Evolutionary conservation across 2,797 vertebrate genomes (phyloP).

Genomic region (Gymnoscopelus microlampas): DNA sequence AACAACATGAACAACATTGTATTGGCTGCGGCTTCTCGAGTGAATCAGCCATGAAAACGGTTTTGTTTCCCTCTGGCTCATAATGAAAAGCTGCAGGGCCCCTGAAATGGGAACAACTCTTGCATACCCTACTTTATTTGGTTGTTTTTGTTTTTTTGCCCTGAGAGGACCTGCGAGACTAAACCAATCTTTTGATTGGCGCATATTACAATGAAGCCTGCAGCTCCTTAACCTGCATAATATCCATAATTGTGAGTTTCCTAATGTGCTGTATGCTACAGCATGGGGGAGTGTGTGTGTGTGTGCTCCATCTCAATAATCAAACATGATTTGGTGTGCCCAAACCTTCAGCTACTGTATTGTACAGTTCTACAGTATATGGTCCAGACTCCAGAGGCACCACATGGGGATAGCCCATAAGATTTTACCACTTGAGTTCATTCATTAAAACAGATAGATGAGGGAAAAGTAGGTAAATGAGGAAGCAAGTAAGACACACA

Average conservation of each 20-base stretch:
- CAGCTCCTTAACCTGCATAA: conserved; percentile 40
- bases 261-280: conserved; percentile 22
- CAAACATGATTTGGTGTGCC: not conserved
- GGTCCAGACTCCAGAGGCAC: no score
- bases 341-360: not conserved
- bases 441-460: not conserved
- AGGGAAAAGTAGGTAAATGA: not conserved
- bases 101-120: conserved; percentile 44
- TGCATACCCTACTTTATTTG: conserved; percentile 67
- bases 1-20: conserved; percentile 33
- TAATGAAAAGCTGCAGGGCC: conserved; percentile 53
- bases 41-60: conserved; percentile 60
- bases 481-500: not conserved
- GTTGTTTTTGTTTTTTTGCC: conserved; percentile 15
- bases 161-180: conserved; percentile 39
- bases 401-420: not conserved
- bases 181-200: conserved; percentile 67
- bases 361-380: not conserved
- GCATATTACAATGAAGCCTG: conserved; percentile 46
- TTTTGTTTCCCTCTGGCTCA: conserved; percentile 58
- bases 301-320: not conserved
- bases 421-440: no score
- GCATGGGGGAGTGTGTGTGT: not conserved
- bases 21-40: conserved; percentile 38
- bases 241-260: conserved; percentile 32